phyloP scores from a whole-genome alignment of 2,888 invertebrate genomes.

The Portevinia maculata region DNA sequence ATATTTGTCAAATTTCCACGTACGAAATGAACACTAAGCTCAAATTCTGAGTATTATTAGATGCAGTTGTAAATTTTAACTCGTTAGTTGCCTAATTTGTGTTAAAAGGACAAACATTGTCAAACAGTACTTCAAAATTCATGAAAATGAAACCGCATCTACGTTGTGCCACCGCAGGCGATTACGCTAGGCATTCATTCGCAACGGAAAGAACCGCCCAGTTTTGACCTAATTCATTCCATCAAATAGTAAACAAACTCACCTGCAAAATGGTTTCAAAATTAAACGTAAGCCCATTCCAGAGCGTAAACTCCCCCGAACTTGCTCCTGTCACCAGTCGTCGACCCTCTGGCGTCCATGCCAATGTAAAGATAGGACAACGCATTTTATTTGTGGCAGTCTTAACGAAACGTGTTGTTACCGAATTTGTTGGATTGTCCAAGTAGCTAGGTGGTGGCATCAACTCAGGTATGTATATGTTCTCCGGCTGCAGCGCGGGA shows the following conservation, averaged over 20 bases:
- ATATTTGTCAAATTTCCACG: too few species aligned
- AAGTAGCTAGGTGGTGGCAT: conserved; percentile 96
- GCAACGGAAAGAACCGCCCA: neutral
- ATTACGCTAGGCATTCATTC: too few species aligned
- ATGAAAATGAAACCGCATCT: too few species aligned
- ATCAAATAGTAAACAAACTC: conserved; percentile 74
- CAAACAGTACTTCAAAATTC: too few species aligned
- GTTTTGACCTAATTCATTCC: neutral
- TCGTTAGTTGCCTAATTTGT: too few species aligned
- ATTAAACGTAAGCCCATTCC: conserved; percentile 99
- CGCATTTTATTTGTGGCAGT: conserved; percentile 99
- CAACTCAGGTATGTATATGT: conserved; percentile 96
- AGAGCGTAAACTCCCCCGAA: conserved; percentile 99
- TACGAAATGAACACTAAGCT: too few species aligned
- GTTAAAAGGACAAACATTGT: too few species aligned
- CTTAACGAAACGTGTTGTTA: conserved; percentile 97
- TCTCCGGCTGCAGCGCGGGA: conserved; percentile 95
- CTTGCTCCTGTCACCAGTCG: conserved; percentile 99
- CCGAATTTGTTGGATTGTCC: conserved; percentile 98
- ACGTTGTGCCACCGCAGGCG: too few species aligned
- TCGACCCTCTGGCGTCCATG: conserved; percentile 99
- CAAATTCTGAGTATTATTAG: too few species aligned
- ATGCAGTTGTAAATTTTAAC: too few species aligned
- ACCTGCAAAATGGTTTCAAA: conserved; percentile 99
- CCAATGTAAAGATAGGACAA: conserved; percentile 99